These are phyloP conservation scores for Polyergus mexicanus DNA, from an alignment of 1,140 invertebrate genomes.

Conservation along the genomic window DNA sequence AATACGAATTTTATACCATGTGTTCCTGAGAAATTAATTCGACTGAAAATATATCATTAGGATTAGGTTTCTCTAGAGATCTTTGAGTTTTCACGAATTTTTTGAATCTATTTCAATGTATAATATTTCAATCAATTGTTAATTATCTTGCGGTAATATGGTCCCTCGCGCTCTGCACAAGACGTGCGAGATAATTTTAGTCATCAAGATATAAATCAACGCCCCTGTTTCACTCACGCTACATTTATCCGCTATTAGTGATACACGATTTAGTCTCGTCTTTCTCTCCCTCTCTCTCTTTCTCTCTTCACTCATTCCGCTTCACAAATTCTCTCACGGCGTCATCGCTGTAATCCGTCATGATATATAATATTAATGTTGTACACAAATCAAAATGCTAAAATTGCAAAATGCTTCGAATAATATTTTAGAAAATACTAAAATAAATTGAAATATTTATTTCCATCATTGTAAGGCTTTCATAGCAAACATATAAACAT, in stretches of 20 bases:
- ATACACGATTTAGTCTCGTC: constrained; percentile 71
- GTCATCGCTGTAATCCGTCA: constrained; percentile 24
- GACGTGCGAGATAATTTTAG: constrained; percentile 63
- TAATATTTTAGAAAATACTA: background rate
- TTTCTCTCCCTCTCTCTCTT: background rate
- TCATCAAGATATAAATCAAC: constrained; percentile 67
- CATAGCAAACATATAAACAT: no score
- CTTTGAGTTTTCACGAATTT: background rate
- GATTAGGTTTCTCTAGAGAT: no score
- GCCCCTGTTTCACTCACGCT: constrained; percentile 69
- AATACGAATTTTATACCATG: background rate
- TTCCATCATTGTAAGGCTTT: no score
- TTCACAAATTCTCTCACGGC: constrained; percentile 19
- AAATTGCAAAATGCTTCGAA: background rate
- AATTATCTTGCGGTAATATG: constrained; percentile 18
- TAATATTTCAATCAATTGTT: constrained; percentile 23
- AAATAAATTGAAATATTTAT: background rate
- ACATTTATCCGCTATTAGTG: constrained; percentile 75
- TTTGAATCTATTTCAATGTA: background rate
- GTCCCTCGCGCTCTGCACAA: background rate
- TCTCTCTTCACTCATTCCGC: background rate
- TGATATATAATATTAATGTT: constrained; percentile 65
- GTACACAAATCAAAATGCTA: background rate
- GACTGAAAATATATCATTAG: background rate
- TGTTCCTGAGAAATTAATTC: background rate